Percentiles rank a stretch among this genome's conserved stretches.
Conservation (phyloP, 2,888 invertebrate species). For the Callimorpha dominula region DNA sequence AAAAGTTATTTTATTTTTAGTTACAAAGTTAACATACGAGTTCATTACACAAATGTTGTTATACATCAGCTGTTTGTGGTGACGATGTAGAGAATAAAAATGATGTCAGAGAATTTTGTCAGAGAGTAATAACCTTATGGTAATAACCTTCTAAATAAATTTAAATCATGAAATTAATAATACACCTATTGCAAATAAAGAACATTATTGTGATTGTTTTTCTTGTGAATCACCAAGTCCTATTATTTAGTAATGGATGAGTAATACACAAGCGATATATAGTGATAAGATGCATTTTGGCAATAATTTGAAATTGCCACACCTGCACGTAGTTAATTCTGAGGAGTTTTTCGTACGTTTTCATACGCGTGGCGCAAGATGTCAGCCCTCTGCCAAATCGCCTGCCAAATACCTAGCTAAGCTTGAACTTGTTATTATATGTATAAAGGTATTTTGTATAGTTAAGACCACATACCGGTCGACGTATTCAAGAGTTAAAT, state of each 20-base stretch:
- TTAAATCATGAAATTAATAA: neutral
- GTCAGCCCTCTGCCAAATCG: slow-evolving; percentile 65
- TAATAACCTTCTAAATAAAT: neutral
- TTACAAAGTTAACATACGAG: neutral
- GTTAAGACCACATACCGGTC: neutral
- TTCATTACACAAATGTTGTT: neutral
- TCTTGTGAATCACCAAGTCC: no score
- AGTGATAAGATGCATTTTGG: slow-evolving; percentile 46
- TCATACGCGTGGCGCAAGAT: slow-evolving; percentile 60
- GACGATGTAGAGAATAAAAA: neutral
- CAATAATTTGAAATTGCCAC: slow-evolving; percentile 45
- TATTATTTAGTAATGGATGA: neutral
- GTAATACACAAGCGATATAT: slow-evolving; percentile 24
- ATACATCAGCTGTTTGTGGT: neutral
- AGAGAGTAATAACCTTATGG: neutral
- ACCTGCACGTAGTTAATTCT: slow-evolving; percentile 65
- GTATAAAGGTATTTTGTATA: slow-evolving; percentile 2
- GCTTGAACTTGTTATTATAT: slow-evolving; percentile 52
- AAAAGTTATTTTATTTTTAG: neutral
- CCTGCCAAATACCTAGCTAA: slow-evolving; percentile 65
- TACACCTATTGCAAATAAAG: neutral
- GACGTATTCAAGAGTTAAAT: neutral
- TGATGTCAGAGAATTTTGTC: neutral
- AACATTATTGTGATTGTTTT: neutral
- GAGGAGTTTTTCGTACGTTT: slow-evolving; percentile 48